These are phyloP conservation scores for Poeciliopsis occidentalis DNA, from an alignment of 2,113 vertebrate species.

Conservation along the genomic window DNA sequence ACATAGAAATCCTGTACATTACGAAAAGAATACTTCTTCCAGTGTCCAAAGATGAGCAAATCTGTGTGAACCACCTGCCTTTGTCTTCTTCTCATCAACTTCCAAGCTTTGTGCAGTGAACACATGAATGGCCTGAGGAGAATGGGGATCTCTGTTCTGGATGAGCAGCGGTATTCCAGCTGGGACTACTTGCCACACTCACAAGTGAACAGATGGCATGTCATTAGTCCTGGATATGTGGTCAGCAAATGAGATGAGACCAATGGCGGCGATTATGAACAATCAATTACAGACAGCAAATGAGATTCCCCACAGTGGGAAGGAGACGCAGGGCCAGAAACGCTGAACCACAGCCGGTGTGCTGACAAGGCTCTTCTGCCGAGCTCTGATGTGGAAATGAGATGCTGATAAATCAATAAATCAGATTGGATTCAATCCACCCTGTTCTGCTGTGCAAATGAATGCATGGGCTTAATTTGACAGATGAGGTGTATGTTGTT, in stretches of 20 bases:
- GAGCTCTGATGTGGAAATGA: constrained; percentile 9
- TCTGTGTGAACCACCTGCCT: not conserved
- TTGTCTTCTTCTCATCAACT: not conserved
- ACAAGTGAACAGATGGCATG: constrained; percentile 55
- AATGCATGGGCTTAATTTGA: constrained; percentile 30
- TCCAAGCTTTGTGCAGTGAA: not conserved
- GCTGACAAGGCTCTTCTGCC: constrained; percentile 35
- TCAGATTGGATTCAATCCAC: constrained; percentile 1
- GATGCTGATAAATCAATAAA: constrained; percentile 1
- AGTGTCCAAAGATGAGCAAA: not conserved
- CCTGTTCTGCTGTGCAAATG: constrained; percentile 30
- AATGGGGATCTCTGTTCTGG: constrained; percentile 3
- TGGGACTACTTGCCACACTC: constrained; percentile 49
- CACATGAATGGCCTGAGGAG: constrained; percentile 13
- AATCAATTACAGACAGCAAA: constrained; percentile 71
- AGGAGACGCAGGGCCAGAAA: constrained; percentile 44
- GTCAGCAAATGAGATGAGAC: constrained; percentile 51
- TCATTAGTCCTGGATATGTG: constrained; percentile 40
- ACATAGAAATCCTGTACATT: not conserved
- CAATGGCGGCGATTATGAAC: constrained; percentile 49
- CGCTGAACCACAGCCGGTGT: constrained; percentile 24
- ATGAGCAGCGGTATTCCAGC: constrained; percentile 11
- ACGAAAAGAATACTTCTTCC: not conserved
- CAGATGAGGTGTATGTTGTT: constrained; percentile 5
- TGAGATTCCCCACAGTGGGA: constrained; percentile 32